These are phyloP conservation scores for Chiloscyllium plagiosum DNA, from an alignment of 2,113 vertebrate species.

Conservation along the genomic window DNA sequence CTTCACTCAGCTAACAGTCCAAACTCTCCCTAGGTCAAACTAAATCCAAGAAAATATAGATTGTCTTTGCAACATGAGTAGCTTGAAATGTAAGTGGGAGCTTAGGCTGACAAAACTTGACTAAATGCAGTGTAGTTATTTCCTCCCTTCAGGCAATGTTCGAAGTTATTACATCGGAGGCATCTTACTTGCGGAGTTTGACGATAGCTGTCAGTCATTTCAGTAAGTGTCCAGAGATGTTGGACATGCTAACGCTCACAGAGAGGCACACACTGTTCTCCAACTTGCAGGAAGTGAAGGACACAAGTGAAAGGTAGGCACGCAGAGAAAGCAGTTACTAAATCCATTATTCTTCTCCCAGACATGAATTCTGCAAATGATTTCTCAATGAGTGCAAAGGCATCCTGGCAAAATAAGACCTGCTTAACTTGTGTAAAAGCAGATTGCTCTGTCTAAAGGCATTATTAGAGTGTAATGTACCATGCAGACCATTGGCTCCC, in stretches of 20 bases:
- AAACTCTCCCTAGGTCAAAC: not conserved
- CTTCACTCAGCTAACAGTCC: not conserved
- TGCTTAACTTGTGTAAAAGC: not conserved
- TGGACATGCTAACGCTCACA: constrained; percentile 46
- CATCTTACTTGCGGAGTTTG: constrained; percentile 64
- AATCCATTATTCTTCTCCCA: not conserved
- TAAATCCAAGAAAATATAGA: not conserved
- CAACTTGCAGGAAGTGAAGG: constrained; percentile 56
- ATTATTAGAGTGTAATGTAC: not conserved
- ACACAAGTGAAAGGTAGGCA: constrained; percentile 53
- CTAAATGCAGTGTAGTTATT: too few relatives aligned
- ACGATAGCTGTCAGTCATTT: constrained; percentile 57
- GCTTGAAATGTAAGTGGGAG: not conserved
- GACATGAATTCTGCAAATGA: not conserved
- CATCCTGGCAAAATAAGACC: too few relatives aligned
- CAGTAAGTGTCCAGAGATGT: constrained; percentile 49
- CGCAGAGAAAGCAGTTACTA: not conserved
- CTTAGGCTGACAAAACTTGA: not conserved
- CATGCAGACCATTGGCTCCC: not conserved
- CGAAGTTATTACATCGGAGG: constrained; percentile 66
- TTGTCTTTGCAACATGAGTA: not conserved
- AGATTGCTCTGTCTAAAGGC: not conserved
- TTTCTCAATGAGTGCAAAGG: too few relatives aligned
- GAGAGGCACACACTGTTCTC: constrained; percentile 65
- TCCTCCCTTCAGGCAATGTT: constrained; percentile 56